phyloP scores from a whole-genome alignment of 2,888 invertebrate species.

The Cephus runcator region DNA sequence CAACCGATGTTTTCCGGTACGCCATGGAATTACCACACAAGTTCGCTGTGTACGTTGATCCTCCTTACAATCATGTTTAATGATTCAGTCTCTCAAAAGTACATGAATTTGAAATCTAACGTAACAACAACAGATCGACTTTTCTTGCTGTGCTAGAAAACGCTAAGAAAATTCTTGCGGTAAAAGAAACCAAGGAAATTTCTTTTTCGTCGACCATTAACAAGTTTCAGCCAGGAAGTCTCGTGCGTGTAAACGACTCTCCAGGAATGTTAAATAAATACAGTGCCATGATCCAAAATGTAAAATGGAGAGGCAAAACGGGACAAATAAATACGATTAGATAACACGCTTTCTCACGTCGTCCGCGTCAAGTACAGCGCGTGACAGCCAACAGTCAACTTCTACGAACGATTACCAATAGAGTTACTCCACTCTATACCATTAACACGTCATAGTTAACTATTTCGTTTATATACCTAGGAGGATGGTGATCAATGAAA shows the following conservation, averaged over 20 bases:
- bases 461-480: not conserved
- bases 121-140: not conserved
- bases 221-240: not conserved
- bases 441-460: not conserved
- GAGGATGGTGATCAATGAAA: not conserved
- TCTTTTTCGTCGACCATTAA: not conserved
- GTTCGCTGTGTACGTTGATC: not conserved
- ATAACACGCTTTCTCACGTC: not conserved
- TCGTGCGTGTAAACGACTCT: not conserved
- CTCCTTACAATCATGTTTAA: not conserved
- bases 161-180: not conserved
- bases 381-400: not conserved
- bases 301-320: not conserved
- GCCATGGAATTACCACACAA: not conserved
- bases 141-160: not conserved
- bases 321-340: not conserved
- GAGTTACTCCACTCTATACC: not conserved
- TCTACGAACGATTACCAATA: not conserved
- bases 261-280: not conserved
- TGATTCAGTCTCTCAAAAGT: not conserved
- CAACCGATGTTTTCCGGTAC: not conserved
- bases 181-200: not conserved
- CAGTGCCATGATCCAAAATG: not conserved
- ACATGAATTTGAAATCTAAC: not conserved
- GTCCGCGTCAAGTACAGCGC: not conserved